A percentile compares a stretch with the other conserved stretches of the same genome.
phyloP scores from a whole-genome alignment of 2,797 vertebrate species.

The Hapalemur alaotrensis region DNA sequence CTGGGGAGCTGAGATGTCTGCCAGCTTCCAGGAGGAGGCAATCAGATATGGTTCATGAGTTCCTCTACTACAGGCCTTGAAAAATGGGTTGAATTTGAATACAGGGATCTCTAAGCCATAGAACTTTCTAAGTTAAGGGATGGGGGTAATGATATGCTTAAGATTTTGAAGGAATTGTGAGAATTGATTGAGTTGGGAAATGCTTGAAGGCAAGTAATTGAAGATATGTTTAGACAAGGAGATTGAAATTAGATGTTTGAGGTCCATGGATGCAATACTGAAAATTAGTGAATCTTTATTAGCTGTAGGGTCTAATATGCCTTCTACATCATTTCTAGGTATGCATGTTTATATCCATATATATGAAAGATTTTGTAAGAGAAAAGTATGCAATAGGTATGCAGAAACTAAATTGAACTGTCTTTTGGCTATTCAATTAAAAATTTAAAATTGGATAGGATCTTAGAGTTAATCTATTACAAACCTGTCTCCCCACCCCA shows the following conservation, averaged over 20 bases:
- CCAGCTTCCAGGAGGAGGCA: background rate
- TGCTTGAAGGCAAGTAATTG: background rate
- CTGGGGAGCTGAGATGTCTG: background rate
- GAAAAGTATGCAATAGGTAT: background rate
- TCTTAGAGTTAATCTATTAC: background rate
- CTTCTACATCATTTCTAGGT: background rate
- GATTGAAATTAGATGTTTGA: conserved; percentile 15
- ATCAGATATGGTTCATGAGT: background rate
- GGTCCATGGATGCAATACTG: background rate
- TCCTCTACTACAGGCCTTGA: background rate
- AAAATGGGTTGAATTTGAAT: background rate
- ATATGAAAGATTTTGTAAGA: background rate
- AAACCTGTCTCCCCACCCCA: background rate
- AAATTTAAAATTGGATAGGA: background rate
- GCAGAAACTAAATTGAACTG: background rate
- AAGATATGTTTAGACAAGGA: conserved; percentile 13
- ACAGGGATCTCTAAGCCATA: background rate
- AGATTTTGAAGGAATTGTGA: background rate
- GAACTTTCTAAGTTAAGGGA: background rate
- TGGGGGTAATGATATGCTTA: background rate
- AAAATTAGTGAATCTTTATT: conserved; percentile 2
- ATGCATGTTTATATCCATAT: background rate
- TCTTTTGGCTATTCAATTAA: conserved; percentile 1
- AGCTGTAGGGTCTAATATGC: background rate
- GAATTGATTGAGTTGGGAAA: background rate